Evolutionary conservation across 2,888 invertebrate genomes (phyloP), one percentile per base, ranked within the genome.

Genomic region (Parnassius orleans): DNA sequence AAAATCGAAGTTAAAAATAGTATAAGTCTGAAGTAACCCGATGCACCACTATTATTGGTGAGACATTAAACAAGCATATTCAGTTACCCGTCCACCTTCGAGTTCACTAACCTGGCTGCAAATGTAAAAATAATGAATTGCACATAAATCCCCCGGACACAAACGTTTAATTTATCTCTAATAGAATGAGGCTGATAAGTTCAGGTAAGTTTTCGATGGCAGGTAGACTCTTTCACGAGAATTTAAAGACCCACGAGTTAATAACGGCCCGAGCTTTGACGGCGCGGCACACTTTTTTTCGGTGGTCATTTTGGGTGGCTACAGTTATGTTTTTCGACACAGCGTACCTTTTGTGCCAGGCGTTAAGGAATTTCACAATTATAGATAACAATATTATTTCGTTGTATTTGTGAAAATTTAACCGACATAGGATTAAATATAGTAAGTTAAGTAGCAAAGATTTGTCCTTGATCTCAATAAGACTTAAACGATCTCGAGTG

Each of bases 151-250:
- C 67, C 61, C 65, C 67, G 69, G 76, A 76, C 82, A 81, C 76
- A 71, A 73, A 76, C 78, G 75, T 81, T 86, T 86, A 86, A 89
- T 87, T 87, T 90, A 88, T 85, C 80, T 81, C 72, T 79, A 79
- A 79, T 81, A 79, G 79, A 75, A 75, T 79, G 76, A 72, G 76
- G 48, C 63, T 46, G 63, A 70, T 80, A 85, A 87, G 89, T 84
- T 78, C 87, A 88, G 87, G 89, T 87, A 88, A 75, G 71, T 66
- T 72, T 65, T 68, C 70, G 67, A 63, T 67, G 68, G 77, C 86
- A 87, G 88, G 87, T 87, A 88, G 81, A 74, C 73, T 69, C 81
- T 81, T 84, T 84, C 83, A 78, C 81, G 81, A 79, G 80, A 84
- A 82, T 79, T 81, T 74, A 73, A 77, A 71, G 14, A 69, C 68